A percentile compares a stretch with the other conserved stretches of the same genome.
phyloP scores from a whole-genome alignment of 2,888 invertebrate genomes.

The Galeruca laticollis region DNA sequence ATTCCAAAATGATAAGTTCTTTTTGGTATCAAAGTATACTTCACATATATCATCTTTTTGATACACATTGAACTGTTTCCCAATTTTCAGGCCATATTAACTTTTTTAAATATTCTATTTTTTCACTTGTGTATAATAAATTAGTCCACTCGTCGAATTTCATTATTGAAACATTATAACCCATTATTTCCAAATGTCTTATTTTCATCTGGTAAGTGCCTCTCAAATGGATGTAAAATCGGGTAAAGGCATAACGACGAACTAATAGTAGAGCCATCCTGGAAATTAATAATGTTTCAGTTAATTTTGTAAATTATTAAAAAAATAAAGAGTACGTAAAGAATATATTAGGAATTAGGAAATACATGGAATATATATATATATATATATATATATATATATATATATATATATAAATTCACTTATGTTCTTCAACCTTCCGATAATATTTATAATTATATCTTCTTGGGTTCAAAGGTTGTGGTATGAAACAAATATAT shows the following conservation, averaged over 20 bases:
- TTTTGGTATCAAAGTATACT: not conserved
- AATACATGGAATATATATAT: no score
- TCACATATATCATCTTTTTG: slow-evolving; percentile 29
- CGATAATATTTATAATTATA: no score
- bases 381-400: no score
- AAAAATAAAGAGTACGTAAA: not conserved
- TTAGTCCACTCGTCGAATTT: slow-evolving; percentile 70
- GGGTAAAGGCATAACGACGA: slow-evolving; percentile 67
- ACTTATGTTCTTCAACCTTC: no score
- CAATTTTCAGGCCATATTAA: slow-evolving; percentile 37
- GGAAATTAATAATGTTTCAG: slow-evolving; percentile 42
- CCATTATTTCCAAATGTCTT: slow-evolving; percentile 74
- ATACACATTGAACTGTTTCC: not conserved
- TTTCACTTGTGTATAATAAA: slow-evolving; percentile 69
- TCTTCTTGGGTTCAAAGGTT: no score
- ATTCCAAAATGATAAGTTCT: no score
- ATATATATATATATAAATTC: no score
- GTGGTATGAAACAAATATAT: no score
- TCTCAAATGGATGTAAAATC: slow-evolving; percentile 65
- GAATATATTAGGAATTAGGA: no score
- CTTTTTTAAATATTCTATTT: slow-evolving; percentile 62
- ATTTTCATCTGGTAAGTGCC: slow-evolving; percentile 69
- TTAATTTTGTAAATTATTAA: not conserved
- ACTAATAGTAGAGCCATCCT: slow-evolving; percentile 69
- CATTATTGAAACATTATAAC: slow-evolving; percentile 71